Evolutionary conservation across 1,140 invertebrate genomes (phyloP).

Genomic region (Pentalonia nigronervosa): DNA sequence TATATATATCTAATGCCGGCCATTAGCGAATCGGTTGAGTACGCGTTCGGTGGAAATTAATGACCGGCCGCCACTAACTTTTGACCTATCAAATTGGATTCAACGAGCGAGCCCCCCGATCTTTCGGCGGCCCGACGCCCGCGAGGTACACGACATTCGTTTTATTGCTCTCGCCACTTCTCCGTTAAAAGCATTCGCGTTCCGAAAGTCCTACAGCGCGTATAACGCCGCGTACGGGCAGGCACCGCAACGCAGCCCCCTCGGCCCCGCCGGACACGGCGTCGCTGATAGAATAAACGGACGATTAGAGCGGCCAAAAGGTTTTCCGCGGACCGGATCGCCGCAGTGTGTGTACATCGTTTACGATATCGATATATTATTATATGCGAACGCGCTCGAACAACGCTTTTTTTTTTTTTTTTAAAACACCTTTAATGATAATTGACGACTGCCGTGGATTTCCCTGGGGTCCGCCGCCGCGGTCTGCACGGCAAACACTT

Average conservation of each 20-base stretch:
- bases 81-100: slow-evolving; percentile 52
- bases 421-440: not conserved
- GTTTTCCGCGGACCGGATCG: not conserved
- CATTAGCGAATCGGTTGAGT: slow-evolving; percentile 47
- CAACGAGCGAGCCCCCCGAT: not conserved
- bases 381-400: not conserved
- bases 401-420: not conserved
- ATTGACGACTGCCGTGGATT: not conserved
- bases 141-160: slow-evolving; percentile 36
- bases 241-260: no score
- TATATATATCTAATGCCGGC: slow-evolving; percentile 13
- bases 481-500: not conserved
- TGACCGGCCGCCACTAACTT: slow-evolving; percentile 39
- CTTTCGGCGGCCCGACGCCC: not conserved
- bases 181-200: slow-evolving; percentile 47
- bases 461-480: no score
- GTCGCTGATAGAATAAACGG: not conserved
- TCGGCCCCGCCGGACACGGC: not conserved
- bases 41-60: slow-evolving; percentile 32
- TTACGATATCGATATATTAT: not conserved
- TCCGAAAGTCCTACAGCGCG: not conserved
- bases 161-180: slow-evolving; percentile 14
- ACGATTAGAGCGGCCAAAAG: not conserved
- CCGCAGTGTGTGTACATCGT: no score
- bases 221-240: not conserved